Percentiles rank a stretch among this genome's conserved stretches.
phyloP scores from a whole-genome alignment of 2,113 vertebrate species.

The Circaetus gallicus region DNA sequence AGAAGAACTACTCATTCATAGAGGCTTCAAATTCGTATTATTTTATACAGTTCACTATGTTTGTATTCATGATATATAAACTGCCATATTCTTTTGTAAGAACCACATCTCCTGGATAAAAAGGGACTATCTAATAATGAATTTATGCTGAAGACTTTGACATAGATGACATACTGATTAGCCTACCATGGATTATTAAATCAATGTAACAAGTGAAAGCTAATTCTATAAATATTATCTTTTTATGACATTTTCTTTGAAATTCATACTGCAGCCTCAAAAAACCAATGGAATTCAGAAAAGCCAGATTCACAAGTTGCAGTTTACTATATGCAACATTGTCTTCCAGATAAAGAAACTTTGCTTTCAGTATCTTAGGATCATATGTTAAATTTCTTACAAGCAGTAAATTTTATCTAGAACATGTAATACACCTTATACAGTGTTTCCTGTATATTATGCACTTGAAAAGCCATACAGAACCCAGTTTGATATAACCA shows the following conservation, averaged over 20 bases:
- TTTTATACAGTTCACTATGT: constrained; percentile 2
- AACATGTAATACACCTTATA: constrained; percentile 28
- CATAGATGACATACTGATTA: background rate
- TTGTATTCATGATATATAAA: background rate
- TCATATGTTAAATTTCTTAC: background rate
- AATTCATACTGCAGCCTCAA: background rate
- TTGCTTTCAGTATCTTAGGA: background rate
- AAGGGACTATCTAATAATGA: background rate
- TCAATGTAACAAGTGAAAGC: background rate
- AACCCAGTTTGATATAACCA: background rate
- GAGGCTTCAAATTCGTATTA: background rate
- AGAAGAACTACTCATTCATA: background rate
- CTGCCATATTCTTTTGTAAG: background rate
- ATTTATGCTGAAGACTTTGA: background rate
- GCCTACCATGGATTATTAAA: background rate
- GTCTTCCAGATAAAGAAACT: background rate
- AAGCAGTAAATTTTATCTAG: constrained; percentile 36
- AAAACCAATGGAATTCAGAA: background rate
- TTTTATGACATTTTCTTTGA: background rate
- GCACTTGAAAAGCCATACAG: background rate
- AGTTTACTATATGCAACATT: background rate
- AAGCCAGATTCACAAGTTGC: background rate
- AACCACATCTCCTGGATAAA: background rate
- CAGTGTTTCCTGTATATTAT: background rate
- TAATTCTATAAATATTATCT: background rate